A percentile compares a stretch with the other conserved stretches of the same genome.
Conservation (phyloP, 2,888 invertebrate genomes). For the Aromia moschata region DNA sequence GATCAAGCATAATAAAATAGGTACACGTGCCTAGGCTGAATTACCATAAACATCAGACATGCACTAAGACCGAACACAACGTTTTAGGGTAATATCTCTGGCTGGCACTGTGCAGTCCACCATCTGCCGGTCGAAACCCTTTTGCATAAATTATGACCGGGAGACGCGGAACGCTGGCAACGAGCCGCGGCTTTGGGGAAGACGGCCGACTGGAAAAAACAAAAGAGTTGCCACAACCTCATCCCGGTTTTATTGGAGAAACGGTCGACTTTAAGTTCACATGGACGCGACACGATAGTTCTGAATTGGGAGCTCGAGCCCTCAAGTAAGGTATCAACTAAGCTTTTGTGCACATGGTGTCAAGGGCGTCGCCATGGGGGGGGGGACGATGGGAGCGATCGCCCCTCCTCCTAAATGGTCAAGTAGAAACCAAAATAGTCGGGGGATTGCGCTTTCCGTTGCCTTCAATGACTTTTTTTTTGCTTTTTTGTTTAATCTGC, state of each 20-base stretch:
- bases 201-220: constrained; percentile 47
- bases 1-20: constrained; percentile 48
- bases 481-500: no score
- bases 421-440: no score
- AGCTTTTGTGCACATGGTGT: no score
- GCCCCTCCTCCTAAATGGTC: no score
- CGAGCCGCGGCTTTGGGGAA: constrained; percentile 42
- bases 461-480: no score
- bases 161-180: constrained; percentile 46
- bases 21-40: constrained; percentile 45
- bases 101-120: constrained; percentile 44
- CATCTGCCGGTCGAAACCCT: constrained; percentile 25
- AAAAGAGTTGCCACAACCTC: constrained; percentile 39
- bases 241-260: constrained; percentile 41
- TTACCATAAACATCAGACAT: constrained; percentile 52
- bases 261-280: constrained; percentile 52
- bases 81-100: constrained; percentile 51
- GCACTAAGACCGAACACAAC: constrained; percentile 47
- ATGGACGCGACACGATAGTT: no score
- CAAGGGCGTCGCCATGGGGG: no score
- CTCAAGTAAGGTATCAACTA: no score
- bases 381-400: no score
- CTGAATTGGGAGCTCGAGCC: no score
- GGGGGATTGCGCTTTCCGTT: no score
- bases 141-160: constrained; percentile 55